Conservation (phyloP, 1,140 invertebrate genomes). For the Globodera ellingtonae region DNA sequence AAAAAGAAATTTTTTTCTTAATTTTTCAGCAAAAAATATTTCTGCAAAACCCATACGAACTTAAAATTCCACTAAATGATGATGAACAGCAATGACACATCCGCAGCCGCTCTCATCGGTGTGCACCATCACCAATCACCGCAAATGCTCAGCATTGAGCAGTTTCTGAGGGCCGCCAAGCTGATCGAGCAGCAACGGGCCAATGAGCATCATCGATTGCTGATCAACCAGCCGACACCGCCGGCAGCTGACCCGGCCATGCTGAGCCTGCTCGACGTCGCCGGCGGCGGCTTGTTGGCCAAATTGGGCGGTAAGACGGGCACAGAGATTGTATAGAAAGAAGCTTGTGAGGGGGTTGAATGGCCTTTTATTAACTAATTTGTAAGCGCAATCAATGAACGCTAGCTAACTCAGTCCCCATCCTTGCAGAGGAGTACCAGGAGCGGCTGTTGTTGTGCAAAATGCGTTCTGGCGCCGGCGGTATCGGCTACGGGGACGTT, state of each 20-base stretch:
- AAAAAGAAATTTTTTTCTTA: background rate
- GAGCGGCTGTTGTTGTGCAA: slow-evolving; percentile 4
- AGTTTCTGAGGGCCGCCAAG: background rate
- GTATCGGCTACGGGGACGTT: background rate
- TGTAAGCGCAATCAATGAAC: background rate
- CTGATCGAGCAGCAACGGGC: background rate
- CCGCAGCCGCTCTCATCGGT: background rate
- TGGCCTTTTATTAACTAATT: background rate
- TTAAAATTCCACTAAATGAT: background rate
- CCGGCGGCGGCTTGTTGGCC: background rate
- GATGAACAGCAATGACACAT: background rate
- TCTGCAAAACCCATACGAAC: background rate
- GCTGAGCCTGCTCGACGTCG: background rate
- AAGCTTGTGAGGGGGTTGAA: background rate
- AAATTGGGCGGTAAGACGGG: slow-evolving; percentile 15
- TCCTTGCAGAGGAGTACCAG: slow-evolving; percentile 10
- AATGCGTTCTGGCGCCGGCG: background rate
- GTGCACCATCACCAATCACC: background rate
- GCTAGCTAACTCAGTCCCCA: background rate
- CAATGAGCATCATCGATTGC: background rate
- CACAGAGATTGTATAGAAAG: background rate
- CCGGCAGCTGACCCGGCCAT: background rate
- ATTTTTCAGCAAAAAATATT: background rate
- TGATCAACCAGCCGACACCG: background rate
- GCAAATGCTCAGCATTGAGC: background rate